Conservation (phyloP, 2,888 invertebrate species). For the Ormyrus rosae region DNA sequence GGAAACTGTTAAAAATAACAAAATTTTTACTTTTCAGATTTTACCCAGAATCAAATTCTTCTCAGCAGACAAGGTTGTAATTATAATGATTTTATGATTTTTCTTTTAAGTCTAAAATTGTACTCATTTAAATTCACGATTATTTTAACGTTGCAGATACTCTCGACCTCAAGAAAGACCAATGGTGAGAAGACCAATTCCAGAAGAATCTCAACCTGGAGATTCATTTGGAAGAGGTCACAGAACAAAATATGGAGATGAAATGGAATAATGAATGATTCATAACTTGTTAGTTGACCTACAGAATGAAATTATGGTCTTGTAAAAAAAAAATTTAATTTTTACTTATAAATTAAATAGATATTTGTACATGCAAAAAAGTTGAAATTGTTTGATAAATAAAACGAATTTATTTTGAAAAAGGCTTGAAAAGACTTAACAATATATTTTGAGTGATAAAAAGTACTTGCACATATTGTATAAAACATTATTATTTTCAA, state of each 20-base stretch:
- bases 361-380: conserved; percentile 9
- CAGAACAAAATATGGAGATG: conserved; percentile 52
- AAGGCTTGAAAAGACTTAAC: neutral
- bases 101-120: neutral
- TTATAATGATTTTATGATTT: neutral
- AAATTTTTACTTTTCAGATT: conserved; percentile 18
- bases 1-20: neutral
- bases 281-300: conserved; percentile 3
- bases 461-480: neutral
- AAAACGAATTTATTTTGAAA: neutral
- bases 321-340: conserved; percentile 7
- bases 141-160: neutral
- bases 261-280: conserved; percentile 41
- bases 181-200: neutral
- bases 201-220: neutral
- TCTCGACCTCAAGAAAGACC: neutral
- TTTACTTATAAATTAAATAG: conserved; percentile 23
- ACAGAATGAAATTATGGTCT: neutral
- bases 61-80: conserved; percentile 6
- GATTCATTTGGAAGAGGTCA: neutral
- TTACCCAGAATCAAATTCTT: neutral
- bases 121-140: neutral
- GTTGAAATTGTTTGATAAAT: conserved; percentile 19
- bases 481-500: neutral
- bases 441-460: neutral